These are phyloP conservation scores for Nylanderia fulva DNA, from an alignment of 1,140 invertebrate species.

Conservation along the genomic window DNA sequence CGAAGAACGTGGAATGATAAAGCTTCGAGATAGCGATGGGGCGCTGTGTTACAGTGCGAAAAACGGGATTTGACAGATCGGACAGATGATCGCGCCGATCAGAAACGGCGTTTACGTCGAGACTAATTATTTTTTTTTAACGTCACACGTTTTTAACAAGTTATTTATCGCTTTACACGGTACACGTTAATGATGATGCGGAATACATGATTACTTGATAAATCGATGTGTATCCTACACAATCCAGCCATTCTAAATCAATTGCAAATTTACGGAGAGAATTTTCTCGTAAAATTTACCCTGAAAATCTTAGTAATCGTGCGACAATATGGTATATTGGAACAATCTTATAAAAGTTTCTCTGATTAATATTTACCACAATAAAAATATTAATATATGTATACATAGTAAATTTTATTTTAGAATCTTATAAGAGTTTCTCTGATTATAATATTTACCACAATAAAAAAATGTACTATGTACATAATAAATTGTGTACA, in stretches of 20 bases:
- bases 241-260: neutral
- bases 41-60: neutral
- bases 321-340: no score
- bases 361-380: no score
- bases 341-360: no score
- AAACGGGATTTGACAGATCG: neutral
- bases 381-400: no score
- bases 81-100: neutral
- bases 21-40: slow-evolving; percentile 1
- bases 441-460: no score
- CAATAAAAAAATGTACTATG: no score
- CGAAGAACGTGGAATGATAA: slow-evolving; percentile 15
- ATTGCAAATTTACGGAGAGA: slow-evolving; percentile 4
- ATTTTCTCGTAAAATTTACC: no score
- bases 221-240: neutral
- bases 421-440: no score
- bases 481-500: no score
- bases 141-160: neutral
- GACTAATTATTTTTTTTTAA: slow-evolving; percentile 42
- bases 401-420: no score
- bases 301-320: no score
- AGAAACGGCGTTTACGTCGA: neutral
- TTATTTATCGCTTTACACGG: slow-evolving; percentile 3
- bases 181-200: neutral
- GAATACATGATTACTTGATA: neutral